Evolutionary conservation across 2,888 invertebrate species (phyloP).

Genomic region (Holacanthella duospinosa): DNA sequence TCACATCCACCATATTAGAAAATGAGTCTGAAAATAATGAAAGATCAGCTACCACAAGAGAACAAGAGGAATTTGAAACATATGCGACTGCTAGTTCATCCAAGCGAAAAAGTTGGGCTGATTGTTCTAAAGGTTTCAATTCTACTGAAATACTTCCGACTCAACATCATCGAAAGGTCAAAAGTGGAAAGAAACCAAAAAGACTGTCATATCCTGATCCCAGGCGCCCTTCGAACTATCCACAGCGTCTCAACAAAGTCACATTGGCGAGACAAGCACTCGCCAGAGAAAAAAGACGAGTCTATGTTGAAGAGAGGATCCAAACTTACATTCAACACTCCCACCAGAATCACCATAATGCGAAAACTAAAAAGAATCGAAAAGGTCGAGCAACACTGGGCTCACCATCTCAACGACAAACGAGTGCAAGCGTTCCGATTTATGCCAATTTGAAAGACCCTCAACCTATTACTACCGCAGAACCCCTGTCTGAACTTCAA

Average conservation of each 20-base stretch:
- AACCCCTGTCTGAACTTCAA: neutral
- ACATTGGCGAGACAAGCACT: slow-evolving; percentile 35
- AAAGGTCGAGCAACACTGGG: neutral
- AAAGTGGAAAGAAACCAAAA: slow-evolving; percentile 16
- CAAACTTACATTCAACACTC: slow-evolving; percentile 34
- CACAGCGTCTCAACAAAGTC: slow-evolving; percentile 36
- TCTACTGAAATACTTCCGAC: slow-evolving; percentile 8
- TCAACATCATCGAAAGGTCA: slow-evolving; percentile 12
- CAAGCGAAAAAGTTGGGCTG: neutral
- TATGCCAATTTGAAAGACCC: neutral
- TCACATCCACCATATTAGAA: neutral
- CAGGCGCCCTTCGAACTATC: slow-evolving; percentile 32
- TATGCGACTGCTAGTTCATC: neutral
- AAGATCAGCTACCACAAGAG: too few relatives aligned
- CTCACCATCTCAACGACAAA: neutral
- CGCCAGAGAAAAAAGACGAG: slow-evolving; percentile 34
- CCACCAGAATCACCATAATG: slow-evolving; percentile 8
- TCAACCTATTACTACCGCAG: neutral
- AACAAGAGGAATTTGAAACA: neutral
- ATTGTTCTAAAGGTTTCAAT: neutral
- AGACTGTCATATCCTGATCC: slow-evolving; percentile 23
- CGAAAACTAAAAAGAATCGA: neutral
- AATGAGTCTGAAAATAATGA: too few relatives aligned
- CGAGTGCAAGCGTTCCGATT: neutral
- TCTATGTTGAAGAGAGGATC: slow-evolving; percentile 36